Evolutionary conservation across 2,113 vertebrate species (phyloP).

Genomic region (rabbit (Oryctolagus cuniculus)): DNA sequence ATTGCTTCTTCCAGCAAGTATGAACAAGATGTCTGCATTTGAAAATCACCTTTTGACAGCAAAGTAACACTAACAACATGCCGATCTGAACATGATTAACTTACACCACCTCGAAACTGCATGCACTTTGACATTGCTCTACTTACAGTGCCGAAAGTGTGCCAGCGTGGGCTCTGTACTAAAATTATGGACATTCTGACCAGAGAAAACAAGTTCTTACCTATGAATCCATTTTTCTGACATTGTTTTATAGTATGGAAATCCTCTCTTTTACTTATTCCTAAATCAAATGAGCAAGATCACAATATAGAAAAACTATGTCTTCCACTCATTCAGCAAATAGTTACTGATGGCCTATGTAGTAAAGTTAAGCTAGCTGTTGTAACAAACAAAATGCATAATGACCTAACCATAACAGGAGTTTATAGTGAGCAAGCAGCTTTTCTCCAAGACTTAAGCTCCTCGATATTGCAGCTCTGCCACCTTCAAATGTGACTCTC

Average conservation of each 20-base stretch:
- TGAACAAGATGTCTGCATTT: not conserved
- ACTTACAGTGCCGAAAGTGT: not conserved
- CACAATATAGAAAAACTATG: not conserved
- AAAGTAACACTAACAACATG: not conserved
- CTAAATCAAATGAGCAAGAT: not conserved
- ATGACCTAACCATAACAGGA: not conserved
- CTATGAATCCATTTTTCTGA: not conserved
- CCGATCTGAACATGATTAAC: not conserved
- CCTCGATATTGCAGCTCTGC: not conserved
- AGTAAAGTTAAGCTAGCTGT: not conserved
- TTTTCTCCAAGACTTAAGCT: not conserved
- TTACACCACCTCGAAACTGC: not conserved
- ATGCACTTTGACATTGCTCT: not conserved
- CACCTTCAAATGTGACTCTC: not conserved
- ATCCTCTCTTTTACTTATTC: not conserved
- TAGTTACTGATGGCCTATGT: not conserved
- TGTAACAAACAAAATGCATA: not conserved
- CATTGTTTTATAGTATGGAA: not conserved
- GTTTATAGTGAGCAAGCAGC: not conserved
- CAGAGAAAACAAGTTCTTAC: not conserved
- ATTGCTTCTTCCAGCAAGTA: not conserved
- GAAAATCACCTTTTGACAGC: not conserved
- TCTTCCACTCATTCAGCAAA: not conserved
- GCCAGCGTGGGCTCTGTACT: not conserved
- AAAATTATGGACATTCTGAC: not conserved